Evolutionary conservation across 2,888 invertebrate species (phyloP).

Genomic region (Stenoptilia bipunctidactyla): DNA sequence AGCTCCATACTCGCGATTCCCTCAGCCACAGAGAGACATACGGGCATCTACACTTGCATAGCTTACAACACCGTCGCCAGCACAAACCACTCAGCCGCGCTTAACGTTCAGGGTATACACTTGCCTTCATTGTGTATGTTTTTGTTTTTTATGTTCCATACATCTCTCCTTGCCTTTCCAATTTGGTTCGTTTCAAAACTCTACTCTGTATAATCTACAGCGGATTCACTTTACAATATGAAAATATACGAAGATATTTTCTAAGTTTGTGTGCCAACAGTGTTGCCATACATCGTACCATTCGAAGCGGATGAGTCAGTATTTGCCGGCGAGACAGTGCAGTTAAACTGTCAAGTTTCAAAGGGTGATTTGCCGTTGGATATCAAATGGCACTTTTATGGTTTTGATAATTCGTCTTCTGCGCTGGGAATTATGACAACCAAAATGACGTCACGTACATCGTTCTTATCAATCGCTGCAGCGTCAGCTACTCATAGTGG

Average conservation of each 20-base stretch:
- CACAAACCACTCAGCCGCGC: constrained; percentile 72
- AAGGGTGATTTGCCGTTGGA: constrained; percentile 82
- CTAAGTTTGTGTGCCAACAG: constrained; percentile 40
- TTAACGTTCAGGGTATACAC: constrained; percentile 76
- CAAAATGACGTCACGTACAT: constrained; percentile 72
- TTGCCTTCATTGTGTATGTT: constrained; percentile 21
- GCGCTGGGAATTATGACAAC: constrained; percentile 74
- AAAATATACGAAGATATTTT: no score
- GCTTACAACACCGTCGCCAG: constrained; percentile 78
- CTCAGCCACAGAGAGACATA: constrained; percentile 76
- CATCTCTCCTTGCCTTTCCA: constrained; percentile 68
- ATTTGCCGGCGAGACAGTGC: constrained; percentile 78
- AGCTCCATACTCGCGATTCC: constrained; percentile 76
- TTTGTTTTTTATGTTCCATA: constrained; percentile 21
- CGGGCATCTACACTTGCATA: constrained; percentile 82
- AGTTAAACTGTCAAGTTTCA: constrained; percentile 77
- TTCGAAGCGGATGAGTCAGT: constrained; percentile 76
- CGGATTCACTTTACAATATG: no score
- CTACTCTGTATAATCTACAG: no score
- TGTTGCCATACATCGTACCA: constrained; percentile 76
- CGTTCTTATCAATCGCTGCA: constrained; percentile 33
- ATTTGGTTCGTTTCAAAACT: constrained; percentile 74
- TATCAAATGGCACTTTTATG: constrained; percentile 82
- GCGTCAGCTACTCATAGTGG: constrained; percentile 79
- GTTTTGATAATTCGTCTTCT: constrained; percentile 67